Conservation (phyloP, 2,797 vertebrate genomes). For the Thaleichthys pacificus region DNA sequence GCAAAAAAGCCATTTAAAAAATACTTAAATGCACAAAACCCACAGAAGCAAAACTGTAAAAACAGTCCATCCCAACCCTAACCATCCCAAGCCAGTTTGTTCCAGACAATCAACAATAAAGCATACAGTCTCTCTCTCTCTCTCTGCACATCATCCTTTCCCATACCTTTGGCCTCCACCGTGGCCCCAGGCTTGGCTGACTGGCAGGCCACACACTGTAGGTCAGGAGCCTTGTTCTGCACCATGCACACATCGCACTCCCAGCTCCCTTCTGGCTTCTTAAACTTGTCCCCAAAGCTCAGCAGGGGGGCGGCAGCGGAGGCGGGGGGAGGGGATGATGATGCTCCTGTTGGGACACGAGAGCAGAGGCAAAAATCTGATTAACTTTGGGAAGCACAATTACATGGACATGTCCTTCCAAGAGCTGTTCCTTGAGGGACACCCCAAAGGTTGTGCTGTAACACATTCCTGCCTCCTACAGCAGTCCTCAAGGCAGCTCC, state of each 20-base stretch:
- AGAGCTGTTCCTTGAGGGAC: not conserved
- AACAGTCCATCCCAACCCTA: not conserved
- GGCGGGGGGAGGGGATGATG: conserved; percentile 48
- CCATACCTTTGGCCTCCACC: conserved; percentile 84
- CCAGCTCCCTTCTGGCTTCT: conserved; percentile 90
- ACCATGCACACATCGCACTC: conserved; percentile 85
- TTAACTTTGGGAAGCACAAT: conserved; percentile 1
- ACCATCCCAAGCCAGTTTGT: not conserved
- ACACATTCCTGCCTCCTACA: too few species aligned
- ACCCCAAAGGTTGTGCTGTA: not conserved
- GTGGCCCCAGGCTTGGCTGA: conserved; percentile 82
- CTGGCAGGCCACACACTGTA: conserved; percentile 84
- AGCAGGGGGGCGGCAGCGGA: conserved; percentile 67
- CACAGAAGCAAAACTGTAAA: not conserved
- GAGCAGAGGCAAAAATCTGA: not conserved
- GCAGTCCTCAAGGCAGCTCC: not conserved
- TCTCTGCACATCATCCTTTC: not conserved
- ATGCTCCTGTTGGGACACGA: conserved; percentile 52
- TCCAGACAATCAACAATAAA: not conserved
- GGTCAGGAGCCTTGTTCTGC: conserved; percentile 80
- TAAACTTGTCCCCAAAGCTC: conserved; percentile 87
- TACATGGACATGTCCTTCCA: not conserved
- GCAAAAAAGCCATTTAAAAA: not conserved
- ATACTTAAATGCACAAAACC: not conserved
- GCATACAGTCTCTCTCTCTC: too few species aligned